These are phyloP conservation scores for Arnoldichthys spilopterus DNA, from an alignment of 2,797 vertebrate genomes.

Conservation along the genomic window DNA sequence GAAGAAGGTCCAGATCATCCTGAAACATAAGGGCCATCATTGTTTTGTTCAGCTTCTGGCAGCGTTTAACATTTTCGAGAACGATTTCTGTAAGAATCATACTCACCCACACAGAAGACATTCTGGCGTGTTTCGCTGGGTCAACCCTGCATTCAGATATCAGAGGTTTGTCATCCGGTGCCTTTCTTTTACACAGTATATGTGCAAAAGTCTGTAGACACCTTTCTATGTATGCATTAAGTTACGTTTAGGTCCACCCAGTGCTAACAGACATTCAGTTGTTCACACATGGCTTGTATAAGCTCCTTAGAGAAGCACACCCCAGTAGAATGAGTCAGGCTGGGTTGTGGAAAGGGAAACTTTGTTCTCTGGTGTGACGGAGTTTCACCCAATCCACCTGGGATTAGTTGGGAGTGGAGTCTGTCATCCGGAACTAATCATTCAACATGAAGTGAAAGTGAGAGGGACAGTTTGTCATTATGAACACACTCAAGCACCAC, in stretches of 20 bases:
- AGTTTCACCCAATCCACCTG: too few species aligned
- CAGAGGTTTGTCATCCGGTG: not conserved
- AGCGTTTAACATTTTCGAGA: not conserved
- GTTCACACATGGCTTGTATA: not conserved
- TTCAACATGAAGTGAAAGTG: too few species aligned
- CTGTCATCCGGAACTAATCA: too few species aligned
- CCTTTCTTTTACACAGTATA: not conserved
- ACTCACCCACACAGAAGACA: constrained; percentile 54
- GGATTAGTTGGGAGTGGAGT: too few species aligned
- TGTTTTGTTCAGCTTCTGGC: not conserved
- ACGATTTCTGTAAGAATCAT: not conserved
- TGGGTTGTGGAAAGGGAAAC: too few species aligned
- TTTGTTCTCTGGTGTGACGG: too few species aligned
- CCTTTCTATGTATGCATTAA: not conserved
- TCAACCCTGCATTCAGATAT: constrained; percentile 11
- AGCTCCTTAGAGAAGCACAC: not conserved
- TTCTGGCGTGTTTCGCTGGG: constrained; percentile 13
- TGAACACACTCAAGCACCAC: too few species aligned
- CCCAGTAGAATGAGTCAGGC: not conserved
- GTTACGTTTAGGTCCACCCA: not conserved
- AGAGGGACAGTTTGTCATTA: too few species aligned
- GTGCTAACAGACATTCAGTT: not conserved
- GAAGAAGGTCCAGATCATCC: constrained; percentile 79
- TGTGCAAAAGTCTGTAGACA: not conserved
- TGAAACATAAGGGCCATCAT: constrained; percentile 49